Evolutionary conservation across 2,888 invertebrate genomes (phyloP).

Genomic region (Catonia carolina): DNA sequence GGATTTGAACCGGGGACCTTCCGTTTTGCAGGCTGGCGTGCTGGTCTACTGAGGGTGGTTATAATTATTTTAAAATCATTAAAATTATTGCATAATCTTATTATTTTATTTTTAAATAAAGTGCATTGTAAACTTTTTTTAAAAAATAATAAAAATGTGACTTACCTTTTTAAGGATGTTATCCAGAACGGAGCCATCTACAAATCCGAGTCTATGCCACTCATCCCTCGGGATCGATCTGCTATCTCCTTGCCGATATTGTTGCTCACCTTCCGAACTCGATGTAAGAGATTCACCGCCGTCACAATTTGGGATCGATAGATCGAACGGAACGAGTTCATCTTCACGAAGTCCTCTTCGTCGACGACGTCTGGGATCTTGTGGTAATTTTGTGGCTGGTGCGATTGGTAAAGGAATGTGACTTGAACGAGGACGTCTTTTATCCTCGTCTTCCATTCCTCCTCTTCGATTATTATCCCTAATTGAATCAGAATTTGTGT

Average conservation of each 20-base stretch:
- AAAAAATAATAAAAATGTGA: too few relatives aligned
- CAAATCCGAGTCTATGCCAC: constrained; percentile 25
- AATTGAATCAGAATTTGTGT: not conserved
- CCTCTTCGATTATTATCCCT: constrained; percentile 15
- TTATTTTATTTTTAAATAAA: too few relatives aligned
- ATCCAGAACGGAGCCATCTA: constrained; percentile 23
- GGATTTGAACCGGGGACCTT: too few relatives aligned
- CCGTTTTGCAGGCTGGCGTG: too few relatives aligned
- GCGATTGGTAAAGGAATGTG: constrained; percentile 35
- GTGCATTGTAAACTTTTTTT: too few relatives aligned
- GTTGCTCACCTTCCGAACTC: constrained; percentile 34
- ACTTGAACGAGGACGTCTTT: constrained; percentile 39
- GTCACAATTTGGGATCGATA: constrained; percentile 31
- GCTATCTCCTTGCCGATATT: constrained; percentile 9
- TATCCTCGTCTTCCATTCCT: constrained; percentile 34
- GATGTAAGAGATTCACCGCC: constrained; percentile 36
- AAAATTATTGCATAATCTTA: too few relatives aligned
- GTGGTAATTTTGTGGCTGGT: constrained; percentile 37
- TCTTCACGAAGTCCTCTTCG: constrained; percentile 10
- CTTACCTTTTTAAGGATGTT: constrained; percentile 27
- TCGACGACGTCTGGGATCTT: constrained; percentile 39
- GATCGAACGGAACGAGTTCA: constrained; percentile 16
- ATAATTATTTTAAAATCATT: too few relatives aligned
- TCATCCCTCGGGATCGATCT: constrained; percentile 44
- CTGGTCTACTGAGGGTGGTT: too few relatives aligned